These are phyloP conservation scores for Bradysia coprophila DNA, from an alignment of 1,140 invertebrate species.

Conservation along the genomic window DNA sequence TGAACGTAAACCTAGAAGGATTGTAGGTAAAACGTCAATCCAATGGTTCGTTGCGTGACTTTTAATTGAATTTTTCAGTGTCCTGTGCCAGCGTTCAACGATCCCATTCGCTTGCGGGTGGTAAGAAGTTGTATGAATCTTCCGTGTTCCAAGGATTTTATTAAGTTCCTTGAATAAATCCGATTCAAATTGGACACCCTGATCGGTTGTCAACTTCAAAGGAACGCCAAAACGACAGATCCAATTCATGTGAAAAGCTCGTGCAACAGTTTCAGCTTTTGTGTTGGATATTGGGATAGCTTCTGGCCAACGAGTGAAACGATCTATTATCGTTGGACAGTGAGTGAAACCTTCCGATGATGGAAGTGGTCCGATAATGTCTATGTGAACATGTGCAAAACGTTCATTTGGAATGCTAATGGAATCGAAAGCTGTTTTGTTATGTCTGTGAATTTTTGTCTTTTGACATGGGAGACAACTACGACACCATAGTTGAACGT, in stretches of 20 bases:
- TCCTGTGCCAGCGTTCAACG: constrained; percentile 19
- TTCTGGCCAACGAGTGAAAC: constrained; percentile 27
- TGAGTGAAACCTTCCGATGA: constrained; percentile 15
- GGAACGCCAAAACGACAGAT: constrained; percentile 16
- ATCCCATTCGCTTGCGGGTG: constrained; percentile 20
- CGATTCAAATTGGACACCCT: constrained; percentile 20
- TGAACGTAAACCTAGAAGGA: constrained; percentile 14
- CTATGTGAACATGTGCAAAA: constrained; percentile 10
- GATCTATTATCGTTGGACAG: constrained; percentile 24
- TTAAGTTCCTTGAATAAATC: constrained; percentile 11
- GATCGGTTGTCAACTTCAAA: constrained; percentile 13
- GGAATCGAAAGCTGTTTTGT: not conserved
- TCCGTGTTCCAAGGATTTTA: constrained; percentile 9
- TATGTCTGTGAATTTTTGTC: constrained; percentile 10
- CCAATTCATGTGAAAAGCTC: constrained; percentile 10
- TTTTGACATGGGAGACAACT: constrained; percentile 11
- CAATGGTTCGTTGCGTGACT: constrained; percentile 6
- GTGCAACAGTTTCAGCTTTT: constrained; percentile 11
- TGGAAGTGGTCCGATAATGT: constrained; percentile 20
- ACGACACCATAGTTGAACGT: constrained; percentile 7
- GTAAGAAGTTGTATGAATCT: constrained; percentile 18
- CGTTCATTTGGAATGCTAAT: not conserved
- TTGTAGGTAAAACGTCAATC: constrained; percentile 14
- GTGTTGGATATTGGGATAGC: constrained; percentile 23
- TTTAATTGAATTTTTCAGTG: constrained; percentile 19